Percentiles rank a stretch among this genome's conserved stretches.
Evolutionary conservation across 37 sponge, comb jelly and placozoan species (phyloP).

Genomic region (Ephydatia muelleri): DNA sequence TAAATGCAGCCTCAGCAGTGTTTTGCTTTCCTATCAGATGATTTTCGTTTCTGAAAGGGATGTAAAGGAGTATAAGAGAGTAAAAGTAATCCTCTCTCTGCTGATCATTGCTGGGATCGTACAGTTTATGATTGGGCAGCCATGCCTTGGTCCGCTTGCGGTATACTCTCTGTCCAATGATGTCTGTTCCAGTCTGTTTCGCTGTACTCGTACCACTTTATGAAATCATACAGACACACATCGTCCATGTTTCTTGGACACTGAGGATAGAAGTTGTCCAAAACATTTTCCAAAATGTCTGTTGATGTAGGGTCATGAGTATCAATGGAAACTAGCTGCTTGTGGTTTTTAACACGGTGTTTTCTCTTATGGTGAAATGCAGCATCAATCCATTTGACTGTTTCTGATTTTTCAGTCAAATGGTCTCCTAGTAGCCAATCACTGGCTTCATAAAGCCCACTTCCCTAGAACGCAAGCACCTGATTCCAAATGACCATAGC

Average conservation of each 20-base stretch:
- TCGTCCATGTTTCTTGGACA: conserved; percentile 4
- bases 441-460: conserved; percentile 26
- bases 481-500: too few relatives aligned
- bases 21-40: neutral
- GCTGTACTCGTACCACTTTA: neutral
- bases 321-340: neutral
- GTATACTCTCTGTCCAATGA: neutral
- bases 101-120: conserved; percentile 28
- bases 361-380: conserved; percentile 17
- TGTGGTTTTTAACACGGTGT: neutral
- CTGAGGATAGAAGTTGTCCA: conserved; percentile 23
- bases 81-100: conserved; percentile 45
- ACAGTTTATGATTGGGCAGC: conserved; percentile 26
- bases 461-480: too few relatives aligned
- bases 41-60: conserved; percentile 36
- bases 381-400: conserved; percentile 29
- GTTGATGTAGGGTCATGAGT: conserved; percentile 6
- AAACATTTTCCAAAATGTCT: neutral
- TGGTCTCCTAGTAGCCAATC: conserved; percentile 26
- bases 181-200: neutral
- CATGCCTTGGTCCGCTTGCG: neutral
- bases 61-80: conserved; percentile 32
- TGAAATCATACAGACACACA: conserved; percentile 24
- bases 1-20: conserved; percentile 29
- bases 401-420: conserved; percentile 3